Evolutionary conservation across 1,140 invertebrate genomes (phyloP).

Genomic region (Heliothis virescens): DNA sequence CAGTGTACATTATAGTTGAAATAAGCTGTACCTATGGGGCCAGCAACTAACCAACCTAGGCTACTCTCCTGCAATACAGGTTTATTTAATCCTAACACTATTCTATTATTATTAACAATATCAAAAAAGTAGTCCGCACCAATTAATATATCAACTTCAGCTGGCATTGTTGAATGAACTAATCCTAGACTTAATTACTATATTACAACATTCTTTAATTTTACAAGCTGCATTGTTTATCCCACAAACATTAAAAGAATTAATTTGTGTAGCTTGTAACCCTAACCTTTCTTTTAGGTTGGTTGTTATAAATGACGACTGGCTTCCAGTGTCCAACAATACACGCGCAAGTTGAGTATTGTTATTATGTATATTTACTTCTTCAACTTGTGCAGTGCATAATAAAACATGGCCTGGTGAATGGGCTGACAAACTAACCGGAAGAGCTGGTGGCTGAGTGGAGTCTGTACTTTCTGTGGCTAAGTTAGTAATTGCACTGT

Average conservation of each 20-base stretch:
- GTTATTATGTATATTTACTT: neutral
- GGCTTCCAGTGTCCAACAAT: neutral
- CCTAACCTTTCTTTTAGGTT: neutral
- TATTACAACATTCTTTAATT: neutral
- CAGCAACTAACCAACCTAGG: constrained; percentile 65
- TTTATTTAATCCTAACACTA: constrained; percentile 38
- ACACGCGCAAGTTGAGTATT: neutral
- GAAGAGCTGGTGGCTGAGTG: neutral
- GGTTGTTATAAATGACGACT: neutral
- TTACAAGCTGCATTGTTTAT: neutral
- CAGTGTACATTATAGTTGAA: constrained; percentile 41
- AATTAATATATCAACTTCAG: neutral
- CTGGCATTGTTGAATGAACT: neutral
- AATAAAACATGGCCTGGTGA: neutral
- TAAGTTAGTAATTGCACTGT: neutral
- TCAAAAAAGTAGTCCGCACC: neutral
- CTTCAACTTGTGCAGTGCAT: neutral
- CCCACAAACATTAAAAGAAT: neutral
- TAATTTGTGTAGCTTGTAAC: neutral
- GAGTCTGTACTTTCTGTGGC: neutral
- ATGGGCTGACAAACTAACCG: neutral
- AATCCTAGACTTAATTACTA: neutral
- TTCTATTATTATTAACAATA: neutral
- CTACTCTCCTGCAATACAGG: constrained; percentile 55
- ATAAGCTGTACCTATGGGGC: constrained; percentile 24